phyloP scores from a whole-genome alignment of 2,113 vertebrate species.

The Entomyzon cyanotis region DNA sequence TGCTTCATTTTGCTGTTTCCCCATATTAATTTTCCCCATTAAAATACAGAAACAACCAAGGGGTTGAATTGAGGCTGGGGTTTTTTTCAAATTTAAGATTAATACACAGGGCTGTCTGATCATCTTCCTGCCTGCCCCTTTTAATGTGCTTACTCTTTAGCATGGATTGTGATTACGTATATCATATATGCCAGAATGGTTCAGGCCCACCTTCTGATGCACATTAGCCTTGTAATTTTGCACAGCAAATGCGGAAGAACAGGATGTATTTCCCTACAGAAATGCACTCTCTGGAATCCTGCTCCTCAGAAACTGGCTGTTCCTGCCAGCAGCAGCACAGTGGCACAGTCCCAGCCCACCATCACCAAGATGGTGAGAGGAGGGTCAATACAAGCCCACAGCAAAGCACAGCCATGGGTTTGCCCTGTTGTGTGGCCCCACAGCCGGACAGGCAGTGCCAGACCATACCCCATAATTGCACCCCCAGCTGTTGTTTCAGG shows the following conservation, averaged over 20 bases:
- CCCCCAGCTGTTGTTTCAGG: neutral
- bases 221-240: neutral
- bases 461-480: neutral
- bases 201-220: neutral
- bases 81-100: neutral
- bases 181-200: neutral
- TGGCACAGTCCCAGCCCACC: neutral
- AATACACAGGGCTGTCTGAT: neutral
- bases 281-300: fast-evolving
- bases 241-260: neutral
- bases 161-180: neutral
- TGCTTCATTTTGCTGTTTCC: neutral
- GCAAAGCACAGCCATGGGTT: fast-evolving
- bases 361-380: no score
- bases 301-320: fast-evolving
- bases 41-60: neutral
- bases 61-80: neutral
- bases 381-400: fast-evolving
- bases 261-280: neutral
- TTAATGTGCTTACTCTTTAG: neutral
- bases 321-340: neutral
- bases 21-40: neutral
- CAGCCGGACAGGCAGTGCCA: neutral
- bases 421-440: fast-evolving
- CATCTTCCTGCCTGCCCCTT: neutral